Evolutionary conservation across 2,888 invertebrate genomes (phyloP).

Genomic region (Halictus quadricinctus): DNA sequence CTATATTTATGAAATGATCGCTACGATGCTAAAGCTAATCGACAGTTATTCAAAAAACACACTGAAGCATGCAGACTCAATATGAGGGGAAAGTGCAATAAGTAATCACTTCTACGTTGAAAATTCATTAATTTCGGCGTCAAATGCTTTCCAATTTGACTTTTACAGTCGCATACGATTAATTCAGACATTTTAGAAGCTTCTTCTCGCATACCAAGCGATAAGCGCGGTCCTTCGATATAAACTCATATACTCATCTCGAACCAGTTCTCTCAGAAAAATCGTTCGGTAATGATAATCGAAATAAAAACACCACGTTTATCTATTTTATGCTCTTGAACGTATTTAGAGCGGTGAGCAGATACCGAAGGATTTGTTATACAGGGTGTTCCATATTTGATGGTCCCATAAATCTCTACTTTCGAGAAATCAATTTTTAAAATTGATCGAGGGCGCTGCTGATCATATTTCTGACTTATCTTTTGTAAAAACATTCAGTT

Average conservation of each 20-base stretch:
- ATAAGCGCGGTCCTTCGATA: conserved; percentile 8
- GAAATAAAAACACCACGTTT: neutral
- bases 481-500: neutral
- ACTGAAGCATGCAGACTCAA: conserved; percentile 57
- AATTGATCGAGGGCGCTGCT: neutral
- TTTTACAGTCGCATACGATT: conserved; percentile 10
- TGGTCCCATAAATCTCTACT: neutral
- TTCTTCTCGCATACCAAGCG: conserved; percentile 13
- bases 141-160: neutral
- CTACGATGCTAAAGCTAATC: conserved; percentile 51
- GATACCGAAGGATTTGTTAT: neutral
- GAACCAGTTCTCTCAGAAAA: neutral
- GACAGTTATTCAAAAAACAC: conserved; percentile 48
- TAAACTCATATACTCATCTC: neutral
- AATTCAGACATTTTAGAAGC: neutral
- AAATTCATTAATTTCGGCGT: conserved; percentile 19
- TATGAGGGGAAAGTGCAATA: conserved; percentile 55
- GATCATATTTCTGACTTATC: neutral
- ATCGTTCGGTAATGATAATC: neutral
- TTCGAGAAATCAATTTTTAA: neutral
- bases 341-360: neutral
- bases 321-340: conserved; percentile 5
- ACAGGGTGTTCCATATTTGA: conserved; percentile 4
- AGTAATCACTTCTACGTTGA: conserved; percentile 32
- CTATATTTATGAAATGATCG: conserved; percentile 34